phyloP scores from a whole-genome alignment of 2,797 vertebrate genomes.

The Pagetopsis macropterus region DNA sequence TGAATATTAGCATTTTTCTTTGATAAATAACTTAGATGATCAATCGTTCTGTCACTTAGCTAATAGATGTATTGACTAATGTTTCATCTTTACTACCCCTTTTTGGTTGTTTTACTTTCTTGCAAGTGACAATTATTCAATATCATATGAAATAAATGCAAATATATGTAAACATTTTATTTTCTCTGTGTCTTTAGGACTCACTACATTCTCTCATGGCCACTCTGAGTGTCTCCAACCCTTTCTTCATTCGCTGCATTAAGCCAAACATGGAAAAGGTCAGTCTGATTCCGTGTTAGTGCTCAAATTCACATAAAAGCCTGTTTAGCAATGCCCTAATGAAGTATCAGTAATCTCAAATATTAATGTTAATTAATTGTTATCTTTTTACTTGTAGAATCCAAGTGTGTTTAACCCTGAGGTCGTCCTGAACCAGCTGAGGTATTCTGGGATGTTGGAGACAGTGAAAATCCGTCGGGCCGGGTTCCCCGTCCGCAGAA shows the following conservation, averaged over 20 bases:
- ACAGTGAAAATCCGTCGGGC: slow-evolving; percentile 93
- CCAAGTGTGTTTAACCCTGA: slow-evolving; percentile 87
- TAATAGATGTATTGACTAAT: too few relatives aligned
- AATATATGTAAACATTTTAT: not conserved
- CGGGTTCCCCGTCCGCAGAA: slow-evolving; percentile 90
- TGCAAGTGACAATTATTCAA: not conserved
- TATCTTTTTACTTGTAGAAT: slow-evolving; percentile 73
- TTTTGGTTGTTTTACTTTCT: too few relatives aligned
- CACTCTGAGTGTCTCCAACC: slow-evolving; percentile 91
- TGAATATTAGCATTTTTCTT: not conserved
- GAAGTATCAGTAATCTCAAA: not conserved
- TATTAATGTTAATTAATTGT: not conserved
- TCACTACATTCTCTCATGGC: slow-evolving; percentile 94
- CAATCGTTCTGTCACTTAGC: not conserved
- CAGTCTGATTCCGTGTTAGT: slow-evolving; percentile 31
- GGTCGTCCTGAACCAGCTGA: slow-evolving; percentile 91
- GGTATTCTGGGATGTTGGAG: slow-evolving; percentile 95
- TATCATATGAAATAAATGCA: not conserved
- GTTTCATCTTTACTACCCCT: too few relatives aligned
- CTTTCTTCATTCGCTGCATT: slow-evolving; percentile 96
- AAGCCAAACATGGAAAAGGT: slow-evolving; percentile 95
- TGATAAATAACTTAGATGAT: not conserved
- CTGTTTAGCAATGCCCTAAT: not conserved
- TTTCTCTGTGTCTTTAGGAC: slow-evolving; percentile 77
- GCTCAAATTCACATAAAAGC: slow-evolving; percentile 4